These are phyloP conservation scores for Spodoptera littoralis DNA, from an alignment of 2,888 invertebrate genomes.

Conservation along the genomic window DNA sequence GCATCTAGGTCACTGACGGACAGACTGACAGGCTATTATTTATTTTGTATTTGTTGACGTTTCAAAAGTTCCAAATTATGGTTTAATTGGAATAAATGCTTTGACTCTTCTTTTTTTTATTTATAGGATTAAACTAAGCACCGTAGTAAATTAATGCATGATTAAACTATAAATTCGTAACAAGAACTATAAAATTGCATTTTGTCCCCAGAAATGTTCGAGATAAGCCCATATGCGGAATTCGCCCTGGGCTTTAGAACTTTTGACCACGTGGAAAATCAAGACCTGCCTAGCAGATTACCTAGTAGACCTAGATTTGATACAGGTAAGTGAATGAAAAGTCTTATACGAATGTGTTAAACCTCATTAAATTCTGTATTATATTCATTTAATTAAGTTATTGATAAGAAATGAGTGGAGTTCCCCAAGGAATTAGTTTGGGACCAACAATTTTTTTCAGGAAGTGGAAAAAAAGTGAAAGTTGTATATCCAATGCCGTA, in stretches of 20 bases:
- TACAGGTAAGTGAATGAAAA: conserved; percentile 73
- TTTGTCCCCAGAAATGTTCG: conserved; percentile 82
- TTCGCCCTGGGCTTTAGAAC: conserved; percentile 86
- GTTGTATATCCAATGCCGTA: too few species aligned
- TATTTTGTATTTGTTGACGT: too few species aligned
- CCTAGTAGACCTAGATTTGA: conserved; percentile 85
- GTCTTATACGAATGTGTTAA: neutral
- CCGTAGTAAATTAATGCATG: too few species aligned
- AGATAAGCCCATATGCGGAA: conserved; percentile 87
- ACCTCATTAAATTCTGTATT: too few species aligned
- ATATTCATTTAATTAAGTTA: too few species aligned
- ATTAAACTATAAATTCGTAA: neutral
- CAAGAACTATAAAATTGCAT: neutral
- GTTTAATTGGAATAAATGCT: too few species aligned
- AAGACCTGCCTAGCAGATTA: conserved; percentile 82
- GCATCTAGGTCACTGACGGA: too few species aligned
- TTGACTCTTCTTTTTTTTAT: too few species aligned
- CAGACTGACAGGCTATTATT: too few species aligned
- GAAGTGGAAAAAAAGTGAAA: too few species aligned
- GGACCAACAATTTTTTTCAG: neutral
- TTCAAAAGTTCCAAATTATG: too few species aligned
- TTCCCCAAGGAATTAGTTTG: neutral
- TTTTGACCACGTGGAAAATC: conserved; percentile 86
- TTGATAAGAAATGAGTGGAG: neutral
- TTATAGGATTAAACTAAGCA: too few species aligned